Evolutionary conservation across 2,113 vertebrate species (phyloP), one percentile per base, ranked within the genome.

Genomic region (Crotophaga sulcirostris): DNA sequence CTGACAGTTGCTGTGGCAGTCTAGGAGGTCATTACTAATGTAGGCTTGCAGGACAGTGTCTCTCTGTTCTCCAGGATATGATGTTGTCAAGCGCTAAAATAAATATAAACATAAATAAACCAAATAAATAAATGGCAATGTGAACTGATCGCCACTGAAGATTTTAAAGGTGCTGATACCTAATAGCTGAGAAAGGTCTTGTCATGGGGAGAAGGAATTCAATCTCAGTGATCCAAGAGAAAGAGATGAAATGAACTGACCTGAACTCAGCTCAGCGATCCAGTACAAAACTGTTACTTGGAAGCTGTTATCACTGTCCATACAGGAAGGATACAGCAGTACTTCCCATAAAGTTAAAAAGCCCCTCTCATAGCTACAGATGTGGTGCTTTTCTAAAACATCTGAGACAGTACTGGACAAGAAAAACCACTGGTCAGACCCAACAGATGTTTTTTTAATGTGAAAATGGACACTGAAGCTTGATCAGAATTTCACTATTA

Each of bases 11-110:
- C 93, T 98, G 93, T 98, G 97, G 81, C 98, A 97, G 59, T 99
- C 98, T 73, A 99, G 92, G 56, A 99, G 98, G 94, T 99, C 99
- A 8, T 99, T 99, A 95, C 97, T 98, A 96, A 99, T 97, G 76
- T 99, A 99, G 80, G 99, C 99, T 89, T 99, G 99, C 82, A 99
- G 97, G 16, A 99, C 98, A 0, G 98, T 99, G 94, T 99, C 99
- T 93, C 99, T 98, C 97, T 99, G 99, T 75, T 99, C 99, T 29
- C 99, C 99, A 4, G 98, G 98, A 42, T 99, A 98, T 10, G 99
- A 99, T 5, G 98, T 98, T 60, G 99, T 99, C 95, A 99, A 96
- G 88, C 99, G 99, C 99, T 99, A 74, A 74, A 96, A 91, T 83
- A 89, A 82, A 90, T 36, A 86, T 34, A 68, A 51, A 42, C 26